phyloP scores from a whole-genome alignment of 1,140 invertebrate species.

The Papilio glaucus region DNA sequence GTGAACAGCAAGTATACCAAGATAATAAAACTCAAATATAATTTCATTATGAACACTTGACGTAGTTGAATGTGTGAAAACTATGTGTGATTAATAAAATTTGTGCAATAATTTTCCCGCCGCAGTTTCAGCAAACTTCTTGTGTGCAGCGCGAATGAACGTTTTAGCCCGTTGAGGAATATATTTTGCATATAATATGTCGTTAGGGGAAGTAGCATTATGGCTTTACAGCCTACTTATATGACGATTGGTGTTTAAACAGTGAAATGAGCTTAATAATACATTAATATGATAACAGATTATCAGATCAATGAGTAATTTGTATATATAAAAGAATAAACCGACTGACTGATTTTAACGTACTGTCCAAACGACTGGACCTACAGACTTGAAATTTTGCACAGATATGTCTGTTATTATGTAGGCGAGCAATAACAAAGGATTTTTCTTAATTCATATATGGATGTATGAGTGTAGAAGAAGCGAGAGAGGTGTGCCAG shows the following conservation, averaged over 20 bases:
- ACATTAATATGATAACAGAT: too few species aligned
- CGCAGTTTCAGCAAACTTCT: constrained; percentile 43
- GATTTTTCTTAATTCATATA: too few species aligned
- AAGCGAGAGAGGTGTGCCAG: too few species aligned
- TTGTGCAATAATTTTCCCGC: constrained; percentile 49
- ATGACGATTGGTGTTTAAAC: neutral
- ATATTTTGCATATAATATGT: constrained; percentile 34
- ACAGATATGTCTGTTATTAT: too few species aligned
- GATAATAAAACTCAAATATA: neutral
- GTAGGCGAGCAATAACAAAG: too few species aligned
- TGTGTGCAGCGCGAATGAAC: constrained; percentile 39
- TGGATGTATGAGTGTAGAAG: too few species aligned
- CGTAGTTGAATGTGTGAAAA: constrained; percentile 41
- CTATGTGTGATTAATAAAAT: constrained; percentile 54
- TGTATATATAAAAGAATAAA: too few species aligned
- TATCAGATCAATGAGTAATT: too few species aligned
- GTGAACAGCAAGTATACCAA: neutral
- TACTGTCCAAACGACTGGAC: too few species aligned
- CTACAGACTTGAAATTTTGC: too few species aligned
- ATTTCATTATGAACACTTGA: constrained; percentile 36
- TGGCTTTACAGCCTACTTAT: constrained; percentile 1
- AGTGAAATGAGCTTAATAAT: too few species aligned
- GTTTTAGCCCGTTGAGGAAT: constrained; percentile 28
- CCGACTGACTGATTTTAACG: too few species aligned
- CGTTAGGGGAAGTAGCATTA: constrained; percentile 11